Percentiles rank a stretch among this genome's conserved stretches.
Evolutionary conservation across 2,888 invertebrate species (phyloP).

Genomic region (Stegana nigrithorax): DNA sequence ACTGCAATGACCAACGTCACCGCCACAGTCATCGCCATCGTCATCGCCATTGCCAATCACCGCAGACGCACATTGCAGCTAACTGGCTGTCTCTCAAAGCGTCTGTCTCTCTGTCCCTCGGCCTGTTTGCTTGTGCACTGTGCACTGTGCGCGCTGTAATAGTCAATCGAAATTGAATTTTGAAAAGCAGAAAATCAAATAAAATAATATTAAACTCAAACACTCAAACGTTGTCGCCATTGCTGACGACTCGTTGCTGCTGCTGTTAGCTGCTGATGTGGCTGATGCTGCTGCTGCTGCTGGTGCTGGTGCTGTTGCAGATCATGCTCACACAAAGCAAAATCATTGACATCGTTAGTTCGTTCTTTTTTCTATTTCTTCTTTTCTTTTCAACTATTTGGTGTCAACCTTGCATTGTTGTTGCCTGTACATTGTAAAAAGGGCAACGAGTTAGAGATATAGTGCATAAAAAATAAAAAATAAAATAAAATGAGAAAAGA

Average conservation of each 20-base stretch:
- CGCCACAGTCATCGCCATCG: no score
- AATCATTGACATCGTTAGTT: constrained; percentile 43
- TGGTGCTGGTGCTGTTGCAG: background rate
- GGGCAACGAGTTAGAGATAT: background rate
- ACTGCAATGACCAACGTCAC: no score
- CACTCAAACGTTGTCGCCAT: constrained; percentile 10
- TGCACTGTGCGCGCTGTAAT: background rate
- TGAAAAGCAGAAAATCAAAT: constrained; percentile 18
- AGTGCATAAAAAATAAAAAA: no score
- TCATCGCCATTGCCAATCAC: no score
- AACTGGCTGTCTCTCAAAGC: no score
- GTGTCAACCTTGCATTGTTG: background rate
- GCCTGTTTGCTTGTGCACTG: no score
- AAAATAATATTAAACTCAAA: constrained; percentile 20
- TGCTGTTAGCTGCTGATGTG: background rate
- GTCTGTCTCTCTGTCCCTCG: no score
- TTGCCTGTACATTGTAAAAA: background rate
- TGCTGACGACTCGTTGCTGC: background rate
- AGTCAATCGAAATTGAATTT: constrained; percentile 19
- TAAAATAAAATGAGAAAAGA: background rate
- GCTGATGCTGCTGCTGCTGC: background rate
- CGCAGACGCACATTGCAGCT: no score
- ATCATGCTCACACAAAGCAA: constrained; percentile 23
- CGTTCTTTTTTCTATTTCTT: background rate
- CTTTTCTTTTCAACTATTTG: background rate